These are phyloP conservation scores for Rousettus madagascariensis DNA, from an alignment of 2,797 vertebrate species.

Conservation along the genomic window DNA sequence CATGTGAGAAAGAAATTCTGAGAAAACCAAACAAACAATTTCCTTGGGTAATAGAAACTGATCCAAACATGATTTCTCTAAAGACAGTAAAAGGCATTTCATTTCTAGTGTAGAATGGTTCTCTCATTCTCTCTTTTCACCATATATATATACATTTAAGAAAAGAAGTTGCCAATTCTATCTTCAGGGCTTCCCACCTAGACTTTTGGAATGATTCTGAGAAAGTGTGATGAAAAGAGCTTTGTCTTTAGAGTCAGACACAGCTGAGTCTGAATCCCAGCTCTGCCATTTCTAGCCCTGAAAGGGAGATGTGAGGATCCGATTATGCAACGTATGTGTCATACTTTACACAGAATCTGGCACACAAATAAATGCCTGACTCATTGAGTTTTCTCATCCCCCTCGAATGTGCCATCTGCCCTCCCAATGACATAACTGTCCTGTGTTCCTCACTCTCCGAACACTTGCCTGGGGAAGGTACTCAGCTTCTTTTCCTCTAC, in stretches of 20 bases:
- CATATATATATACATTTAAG: not conserved
- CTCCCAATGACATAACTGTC: not conserved
- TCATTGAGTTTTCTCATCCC: not conserved
- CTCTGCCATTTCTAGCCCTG: not conserved
- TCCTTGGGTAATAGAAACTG: not conserved
- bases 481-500: not conserved
- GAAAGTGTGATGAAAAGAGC: not conserved
- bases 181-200: not conserved
- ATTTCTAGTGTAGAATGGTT: not conserved
- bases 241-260: not conserved
- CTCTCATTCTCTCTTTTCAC: not conserved
- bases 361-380: not conserved
- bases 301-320: not conserved
- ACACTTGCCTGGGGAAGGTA: not conserved
- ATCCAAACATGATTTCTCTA: not conserved
- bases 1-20: not conserved
- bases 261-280: not conserved
- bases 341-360: not conserved
- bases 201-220: slow-evolving; percentile 1
- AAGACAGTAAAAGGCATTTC: slow-evolving; percentile 16
- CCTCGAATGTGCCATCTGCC: not conserved
- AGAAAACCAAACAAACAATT: slow-evolving; percentile 11
- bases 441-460: not conserved
- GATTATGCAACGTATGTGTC: not conserved
- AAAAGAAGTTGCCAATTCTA: not conserved